Percentiles rank a stretch among this genome's conserved stretches.
These are phyloP conservation scores for Meghimatium bilineatum DNA, from an alignment of 2,888 invertebrate genomes.

Conservation along the genomic window DNA sequence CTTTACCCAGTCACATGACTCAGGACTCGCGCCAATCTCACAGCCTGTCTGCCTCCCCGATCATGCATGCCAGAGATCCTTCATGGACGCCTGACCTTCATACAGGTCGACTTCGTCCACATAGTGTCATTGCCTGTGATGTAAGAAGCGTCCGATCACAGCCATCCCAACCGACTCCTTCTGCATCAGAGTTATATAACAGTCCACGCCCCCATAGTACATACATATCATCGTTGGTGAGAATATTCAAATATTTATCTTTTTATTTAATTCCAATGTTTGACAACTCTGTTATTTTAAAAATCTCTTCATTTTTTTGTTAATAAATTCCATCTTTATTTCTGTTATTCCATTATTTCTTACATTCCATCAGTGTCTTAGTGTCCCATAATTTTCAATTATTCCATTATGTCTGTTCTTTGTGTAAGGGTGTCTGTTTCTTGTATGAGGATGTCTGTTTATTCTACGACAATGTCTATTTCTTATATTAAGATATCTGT, in stretches of 20 bases:
- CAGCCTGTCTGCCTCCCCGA: conserved; percentile 49
- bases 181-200: conserved; percentile 30
- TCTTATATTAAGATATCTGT: too few relatives aligned
- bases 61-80: conserved; percentile 38
- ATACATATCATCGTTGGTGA: conserved; percentile 34
- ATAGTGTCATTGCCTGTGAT: conserved; percentile 44
- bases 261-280: too few relatives aligned
- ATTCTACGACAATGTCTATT: too few relatives aligned
- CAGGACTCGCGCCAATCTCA: conserved; percentile 41
- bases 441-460: too few relatives aligned
- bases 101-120: conserved; percentile 30
- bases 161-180: conserved; percentile 38
- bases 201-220: conserved; percentile 42
- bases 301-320: too few relatives aligned
- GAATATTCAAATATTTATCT: too few relatives aligned
- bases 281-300: too few relatives aligned
- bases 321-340: too few relatives aligned
- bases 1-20: conserved; percentile 49
- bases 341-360: too few relatives aligned
- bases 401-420: not conserved
- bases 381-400: too few relatives aligned
- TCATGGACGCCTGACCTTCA: conserved; percentile 40
- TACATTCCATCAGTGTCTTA: too few relatives aligned
- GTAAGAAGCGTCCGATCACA: conserved; percentile 39
- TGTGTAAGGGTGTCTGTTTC: conserved; percentile 28